Conservation (phyloP, 2,888 invertebrate genomes). For the Zaprionus bogoriensis region DNA sequence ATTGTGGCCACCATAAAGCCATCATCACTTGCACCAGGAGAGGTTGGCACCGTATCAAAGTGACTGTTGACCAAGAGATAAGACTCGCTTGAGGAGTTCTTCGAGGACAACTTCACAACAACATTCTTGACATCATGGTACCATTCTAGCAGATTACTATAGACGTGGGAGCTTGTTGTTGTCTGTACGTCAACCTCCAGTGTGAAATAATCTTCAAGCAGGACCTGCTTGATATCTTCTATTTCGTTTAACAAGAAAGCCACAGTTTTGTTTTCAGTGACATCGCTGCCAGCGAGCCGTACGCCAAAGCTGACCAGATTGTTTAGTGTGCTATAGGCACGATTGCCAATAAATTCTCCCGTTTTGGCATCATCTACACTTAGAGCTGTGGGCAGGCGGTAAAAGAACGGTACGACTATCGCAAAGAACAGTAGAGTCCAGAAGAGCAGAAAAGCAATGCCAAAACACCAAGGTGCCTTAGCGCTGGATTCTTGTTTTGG, state of each 20-base stretch:
- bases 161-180: constrained; percentile 70
- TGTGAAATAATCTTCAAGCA: constrained; percentile 67
- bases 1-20: constrained; percentile 86
- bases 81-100: constrained; percentile 64
- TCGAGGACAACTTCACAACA: constrained; percentile 76
- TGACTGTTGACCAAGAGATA: constrained; percentile 92
- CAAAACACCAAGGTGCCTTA: constrained; percentile 62
- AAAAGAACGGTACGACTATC: constrained; percentile 62
- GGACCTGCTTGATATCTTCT: constrained; percentile 53
- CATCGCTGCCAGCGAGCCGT: constrained; percentile 87
- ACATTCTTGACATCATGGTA: constrained; percentile 80
- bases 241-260: constrained; percentile 81
- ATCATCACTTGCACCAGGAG: constrained; percentile 90
- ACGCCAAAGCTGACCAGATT: constrained; percentile 84
- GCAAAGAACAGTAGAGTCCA: constrained; percentile 72
- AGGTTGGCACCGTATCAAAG: constrained; percentile 88
- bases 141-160: constrained; percentile 62
- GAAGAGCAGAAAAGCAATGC: constrained; percentile 61
- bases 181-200: constrained; percentile 78
- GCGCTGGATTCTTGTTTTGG: not conserved
- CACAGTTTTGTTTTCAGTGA: constrained; percentile 87
- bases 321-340: constrained; percentile 83
- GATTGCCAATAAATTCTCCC: constrained; percentile 86
- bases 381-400: constrained; percentile 64
- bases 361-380: constrained; percentile 57